Evolutionary conservation across 2,888 invertebrate genomes (phyloP).

Genomic region (Ophion ellenae): DNA sequence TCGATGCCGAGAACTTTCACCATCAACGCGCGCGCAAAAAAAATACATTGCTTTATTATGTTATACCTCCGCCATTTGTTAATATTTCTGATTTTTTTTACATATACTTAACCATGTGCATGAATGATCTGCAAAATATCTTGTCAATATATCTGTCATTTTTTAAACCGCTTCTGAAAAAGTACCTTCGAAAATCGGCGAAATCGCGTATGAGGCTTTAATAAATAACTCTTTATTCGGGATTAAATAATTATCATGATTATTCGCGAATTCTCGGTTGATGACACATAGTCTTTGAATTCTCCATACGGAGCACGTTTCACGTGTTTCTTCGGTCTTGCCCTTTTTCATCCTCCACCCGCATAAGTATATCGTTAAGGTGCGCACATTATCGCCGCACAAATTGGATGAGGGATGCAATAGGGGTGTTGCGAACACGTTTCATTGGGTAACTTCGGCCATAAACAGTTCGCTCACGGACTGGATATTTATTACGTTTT

Average conservation of each 20-base stretch:
- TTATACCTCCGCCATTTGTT: no score
- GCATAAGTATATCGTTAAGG: neutral
- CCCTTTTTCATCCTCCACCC: neutral
- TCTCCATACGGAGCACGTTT: neutral
- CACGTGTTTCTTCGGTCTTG: neutral
- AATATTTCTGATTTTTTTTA: no score
- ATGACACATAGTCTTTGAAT: neutral
- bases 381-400: constrained; percentile 9
- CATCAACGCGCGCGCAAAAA: no score
- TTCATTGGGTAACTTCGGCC: constrained; percentile 73
- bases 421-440: constrained; percentile 59
- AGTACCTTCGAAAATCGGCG: no score
- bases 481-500: constrained; percentile 73
- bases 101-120: no score
- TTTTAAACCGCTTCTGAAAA: no score
- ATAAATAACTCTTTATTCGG: neutral
- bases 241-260: neutral
- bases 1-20: no score
- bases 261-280: neutral
- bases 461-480: constrained; percentile 71
- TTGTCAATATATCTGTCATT: no score
- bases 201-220: neutral
- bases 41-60: no score
- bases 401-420: constrained; percentile 29
- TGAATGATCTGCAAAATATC: no score